Base-by-base conservation (phyloP, 1,140 invertebrate species). In the Drosophila asahinai region DNA sequence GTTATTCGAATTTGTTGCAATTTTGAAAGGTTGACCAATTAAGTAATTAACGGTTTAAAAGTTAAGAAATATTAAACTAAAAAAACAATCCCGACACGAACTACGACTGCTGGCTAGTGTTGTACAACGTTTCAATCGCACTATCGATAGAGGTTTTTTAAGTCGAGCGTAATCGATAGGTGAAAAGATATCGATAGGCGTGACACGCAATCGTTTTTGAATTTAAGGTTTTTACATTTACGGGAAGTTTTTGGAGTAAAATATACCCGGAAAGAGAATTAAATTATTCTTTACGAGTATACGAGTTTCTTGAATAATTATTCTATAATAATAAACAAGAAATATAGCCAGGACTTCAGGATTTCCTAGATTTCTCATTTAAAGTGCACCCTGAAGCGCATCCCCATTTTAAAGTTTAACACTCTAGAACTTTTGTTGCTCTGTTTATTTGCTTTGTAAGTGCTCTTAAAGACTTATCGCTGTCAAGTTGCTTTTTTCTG, bases 81-180 rank as follows among this genome's bases (percentile, higher is more conserved):
- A 86, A 89, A 89, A 90, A 87, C 81, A 81, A 90, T 71, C 86
- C 86, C 86, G 86, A 90, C 84, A 78, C 75, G 58, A 73, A 77
- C 86, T 84, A 77, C 86, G 75, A 89, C 86, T 89, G 86, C 86
- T 89, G 81, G 81, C 81, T 45, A 57, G 73, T 74, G 59, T 63
- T 68, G 60, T 25, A 65, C 66, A 64, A 51, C 45, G 19, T 15
- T 14, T 6, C 17, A 1, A 4, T 30, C 33, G 17, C 0, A 25
- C 11, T 9, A 25, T 36, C 57, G 40, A 33, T 62, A 25, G 1
- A 11, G 5, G 14, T n/a, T 7, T 27, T n/a, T 30, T 1, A 45
- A 15, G 15, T 30, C 4, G 11, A 33, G 1, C 3, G 0, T 17
- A 17, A 47, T 45, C 30, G 54, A 33, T 65, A 8, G 8, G 27